These are phyloP conservation scores for Scaptomyza pallida DNA, from an alignment of 1,140 invertebrate genomes.

Conservation along the genomic window DNA sequence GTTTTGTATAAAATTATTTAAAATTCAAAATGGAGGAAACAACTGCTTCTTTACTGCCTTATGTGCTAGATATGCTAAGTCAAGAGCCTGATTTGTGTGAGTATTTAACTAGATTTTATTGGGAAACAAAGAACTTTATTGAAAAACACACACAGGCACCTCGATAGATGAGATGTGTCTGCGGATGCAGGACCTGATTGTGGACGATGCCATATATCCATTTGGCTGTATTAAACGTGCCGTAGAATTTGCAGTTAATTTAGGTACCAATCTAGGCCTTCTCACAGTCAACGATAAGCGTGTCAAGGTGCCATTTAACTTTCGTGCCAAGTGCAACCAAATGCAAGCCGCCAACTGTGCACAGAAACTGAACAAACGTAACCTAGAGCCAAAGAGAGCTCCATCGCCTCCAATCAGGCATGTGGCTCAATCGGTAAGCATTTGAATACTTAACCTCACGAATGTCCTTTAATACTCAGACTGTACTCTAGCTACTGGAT, in stretches of 20 bases:
- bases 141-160: constrained; percentile 21
- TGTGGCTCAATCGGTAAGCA: constrained; percentile 13
- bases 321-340: neutral
- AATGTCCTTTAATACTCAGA: neutral
- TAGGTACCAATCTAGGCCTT: constrained; percentile 50
- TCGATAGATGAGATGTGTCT: constrained; percentile 25
- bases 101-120: neutral
- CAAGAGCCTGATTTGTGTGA: constrained; percentile 35
- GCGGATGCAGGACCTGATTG: constrained; percentile 13
- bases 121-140: neutral
- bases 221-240: constrained; percentile 35
- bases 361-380: neutral
- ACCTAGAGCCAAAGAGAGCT: no score
- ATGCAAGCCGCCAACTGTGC: no score
- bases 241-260: constrained; percentile 36
- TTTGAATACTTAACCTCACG: neutral
- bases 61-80: constrained; percentile 47
- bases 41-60: constrained; percentile 36
- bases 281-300: constrained; percentile 27
- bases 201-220: constrained; percentile 18
- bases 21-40: constrained; percentile 49
- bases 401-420: neutral
- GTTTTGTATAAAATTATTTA: neutral
- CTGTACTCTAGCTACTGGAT: neutral
- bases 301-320: neutral